Evolutionary conservation across 2,113 vertebrate genomes (phyloP).

Genomic region (Scatophagus argus): DNA sequence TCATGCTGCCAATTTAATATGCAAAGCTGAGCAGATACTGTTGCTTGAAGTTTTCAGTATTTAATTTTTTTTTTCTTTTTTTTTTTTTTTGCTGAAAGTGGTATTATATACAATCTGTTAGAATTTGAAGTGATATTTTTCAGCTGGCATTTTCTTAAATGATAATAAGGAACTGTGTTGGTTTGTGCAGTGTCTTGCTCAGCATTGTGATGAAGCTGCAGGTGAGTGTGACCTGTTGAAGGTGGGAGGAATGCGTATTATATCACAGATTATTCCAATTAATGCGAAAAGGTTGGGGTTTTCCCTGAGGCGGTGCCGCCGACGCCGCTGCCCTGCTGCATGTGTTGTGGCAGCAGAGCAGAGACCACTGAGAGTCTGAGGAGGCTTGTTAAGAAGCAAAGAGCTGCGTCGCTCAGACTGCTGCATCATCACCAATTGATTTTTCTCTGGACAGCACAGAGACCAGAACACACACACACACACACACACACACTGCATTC

Average conservation of each 20-base stretch:
- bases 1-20: neutral
- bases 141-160: no score
- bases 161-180: constrained; percentile 7
- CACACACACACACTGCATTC: constrained; percentile 5
- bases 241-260: constrained; percentile 5
- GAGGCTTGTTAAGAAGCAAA: constrained; percentile 64
- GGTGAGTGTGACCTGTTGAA: constrained; percentile 17
- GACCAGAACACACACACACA: constrained; percentile 17
- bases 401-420: constrained; percentile 23
- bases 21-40: neutral
- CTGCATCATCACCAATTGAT: constrained; percentile 44
- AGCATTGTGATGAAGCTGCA: neutral
- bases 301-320: neutral
- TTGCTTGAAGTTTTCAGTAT: neutral
- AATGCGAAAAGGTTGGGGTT: constrained; percentile 3
- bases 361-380: constrained; percentile 38
- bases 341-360: constrained; percentile 14
- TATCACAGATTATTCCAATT: constrained; percentile 42
- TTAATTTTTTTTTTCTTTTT: no score
- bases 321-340: constrained; percentile 42
- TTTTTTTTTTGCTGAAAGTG: neutral
- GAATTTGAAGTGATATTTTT: neutral
- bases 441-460: constrained; percentile 32
- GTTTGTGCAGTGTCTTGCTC: neutral
- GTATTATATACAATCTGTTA: neutral